Evolutionary conservation across 1,140 invertebrate species (phyloP).

Genomic region (Antheraea pernyi): DNA sequence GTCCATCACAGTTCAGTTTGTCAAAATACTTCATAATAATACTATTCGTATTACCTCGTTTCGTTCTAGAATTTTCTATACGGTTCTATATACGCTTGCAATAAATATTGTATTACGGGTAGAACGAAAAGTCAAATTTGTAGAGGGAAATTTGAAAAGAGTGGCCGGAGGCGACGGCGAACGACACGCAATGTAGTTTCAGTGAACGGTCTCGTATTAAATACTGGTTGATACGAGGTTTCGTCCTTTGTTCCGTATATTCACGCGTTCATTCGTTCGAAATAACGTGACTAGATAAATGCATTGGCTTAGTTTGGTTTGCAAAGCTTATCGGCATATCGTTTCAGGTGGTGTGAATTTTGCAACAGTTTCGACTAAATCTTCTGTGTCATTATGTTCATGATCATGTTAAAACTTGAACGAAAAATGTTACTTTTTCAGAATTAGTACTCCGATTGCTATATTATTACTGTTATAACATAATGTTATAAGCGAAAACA

Average conservation of each 20-base stretch:
- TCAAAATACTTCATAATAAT: constrained; percentile 50
- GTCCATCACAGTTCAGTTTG: constrained; percentile 53
- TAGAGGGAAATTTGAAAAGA: constrained; percentile 35
- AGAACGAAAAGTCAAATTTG: constrained; percentile 41
- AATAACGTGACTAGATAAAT: constrained; percentile 46
- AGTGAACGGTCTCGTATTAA: constrained; percentile 6
- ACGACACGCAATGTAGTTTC: constrained; percentile 29
- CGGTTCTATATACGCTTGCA: constrained; percentile 30
- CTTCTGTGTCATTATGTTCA: not conserved
- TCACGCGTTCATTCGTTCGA: constrained; percentile 37
- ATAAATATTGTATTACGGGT: constrained; percentile 47
- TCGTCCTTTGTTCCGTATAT: constrained; percentile 40
- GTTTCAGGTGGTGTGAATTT: constrained; percentile 16
- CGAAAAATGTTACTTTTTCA: not conserved
- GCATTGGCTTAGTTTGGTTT: constrained; percentile 31
- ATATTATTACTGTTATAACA: not conserved
- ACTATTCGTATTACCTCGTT: constrained; percentile 41
- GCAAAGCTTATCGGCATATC: constrained; percentile 22
- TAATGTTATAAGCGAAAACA: no score
- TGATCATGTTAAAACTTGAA: not conserved
- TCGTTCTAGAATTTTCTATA: constrained; percentile 22
- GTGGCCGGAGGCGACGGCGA: constrained; percentile 33
- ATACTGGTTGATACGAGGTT: constrained; percentile 18
- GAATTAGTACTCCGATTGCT: not conserved
- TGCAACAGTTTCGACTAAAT: constrained; percentile 1